A percentile compares a stretch with the other conserved stretches of the same genome.
phyloP scores from a whole-genome alignment of 35 echinoderm and acorn worm genomes.

The Ophiothrix spiculata region DNA sequence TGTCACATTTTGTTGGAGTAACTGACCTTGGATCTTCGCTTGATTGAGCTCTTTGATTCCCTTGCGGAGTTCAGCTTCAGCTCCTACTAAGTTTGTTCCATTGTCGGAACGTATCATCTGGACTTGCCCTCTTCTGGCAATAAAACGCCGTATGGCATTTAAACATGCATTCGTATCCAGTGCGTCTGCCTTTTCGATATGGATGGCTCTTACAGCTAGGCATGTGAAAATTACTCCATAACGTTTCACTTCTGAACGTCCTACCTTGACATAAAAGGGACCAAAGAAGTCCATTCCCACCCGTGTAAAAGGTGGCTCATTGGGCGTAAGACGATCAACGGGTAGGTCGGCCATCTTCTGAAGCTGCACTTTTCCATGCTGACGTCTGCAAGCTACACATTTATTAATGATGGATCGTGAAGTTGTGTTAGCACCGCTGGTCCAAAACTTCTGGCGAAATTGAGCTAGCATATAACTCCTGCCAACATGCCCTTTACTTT shows the following conservation, averaged over 20 bases:
- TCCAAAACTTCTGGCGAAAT: conserved; percentile 50
- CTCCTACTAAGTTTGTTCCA: conserved; percentile 53
- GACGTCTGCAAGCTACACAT: conserved; percentile 9
- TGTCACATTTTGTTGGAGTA: conserved; percentile 29
- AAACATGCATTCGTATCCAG: conserved; percentile 66
- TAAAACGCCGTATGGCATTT: conserved; percentile 47
- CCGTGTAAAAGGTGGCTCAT: conserved; percentile 31
- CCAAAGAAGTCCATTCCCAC: conserved; percentile 40
- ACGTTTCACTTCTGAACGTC: conserved; percentile 19
- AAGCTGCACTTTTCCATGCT: neutral
- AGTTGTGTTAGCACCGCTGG: conserved; percentile 8
- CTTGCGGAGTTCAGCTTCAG: conserved; percentile 39
- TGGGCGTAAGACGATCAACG: conserved; percentile 10
- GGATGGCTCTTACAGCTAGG: conserved; percentile 25
- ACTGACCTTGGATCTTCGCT: neutral
- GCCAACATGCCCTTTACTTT: conserved; percentile 37
- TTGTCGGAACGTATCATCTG: conserved; percentile 56
- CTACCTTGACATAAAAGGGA: conserved; percentile 18
- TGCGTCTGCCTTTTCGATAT: conserved; percentile 43
- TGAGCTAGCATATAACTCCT: conserved; percentile 41
- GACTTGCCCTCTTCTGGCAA: conserved; percentile 35
- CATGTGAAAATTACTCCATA: conserved; percentile 54
- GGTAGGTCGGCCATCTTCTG: conserved; percentile 55
- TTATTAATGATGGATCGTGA: neutral
- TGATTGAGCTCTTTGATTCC: conserved; percentile 17